Base-by-base conservation (phyloP, 2,113 vertebrate species). In the Tiliqua scincoides region DNA sequence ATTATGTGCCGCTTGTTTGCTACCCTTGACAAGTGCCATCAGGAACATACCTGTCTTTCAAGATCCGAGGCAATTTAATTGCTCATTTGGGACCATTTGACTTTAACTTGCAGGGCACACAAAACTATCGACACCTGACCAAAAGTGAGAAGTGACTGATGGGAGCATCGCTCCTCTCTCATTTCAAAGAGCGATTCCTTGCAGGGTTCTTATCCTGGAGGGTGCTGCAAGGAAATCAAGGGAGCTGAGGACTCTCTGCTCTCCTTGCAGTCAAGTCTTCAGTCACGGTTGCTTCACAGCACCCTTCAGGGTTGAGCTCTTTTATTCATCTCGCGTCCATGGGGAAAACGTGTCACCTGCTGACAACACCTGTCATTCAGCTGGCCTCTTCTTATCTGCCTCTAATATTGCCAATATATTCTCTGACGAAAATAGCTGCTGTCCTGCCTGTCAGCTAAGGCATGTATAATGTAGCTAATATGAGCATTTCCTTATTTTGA, bases 1-100 rank as follows among this genome's bases (percentile, higher is more conserved):
- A 85, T 85, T 85, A 79, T 70, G 32, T 37, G 23, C 32, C 30
- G 57, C 75, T 79, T 76, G 72, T 84, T 84, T 75, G 72, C 35
- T 25, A 52, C 59, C 62, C 57, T 67, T 72, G 48, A 62, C 65
- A 71, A 61, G 21, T 61, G 76, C 37, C 30, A 30, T 40, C 35
- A 70, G 37, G 65, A 78, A 61, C 52, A 79, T 25, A 1, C 62
- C 73, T 82, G 35, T 30, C 52, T 77, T 75, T 70, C 54, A 81
- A 83, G 67, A 52, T 71, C 14, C 1, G 52, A 8, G 35, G 72
- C 30, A 0, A 1, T 86, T 52, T 72, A 74, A 35, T 37, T 59
- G 18, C 6, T 83, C 85, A 63, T 75, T 85, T 48, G 17, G 74
- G 37, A 3, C 10, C 43, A 17, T 61, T 82, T 86, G 32, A 4